Evolutionary conservation across 2,888 invertebrate species (phyloP), one percentile per base, ranked within the genome.

Genomic region (Dolichopus griseipennis): DNA sequence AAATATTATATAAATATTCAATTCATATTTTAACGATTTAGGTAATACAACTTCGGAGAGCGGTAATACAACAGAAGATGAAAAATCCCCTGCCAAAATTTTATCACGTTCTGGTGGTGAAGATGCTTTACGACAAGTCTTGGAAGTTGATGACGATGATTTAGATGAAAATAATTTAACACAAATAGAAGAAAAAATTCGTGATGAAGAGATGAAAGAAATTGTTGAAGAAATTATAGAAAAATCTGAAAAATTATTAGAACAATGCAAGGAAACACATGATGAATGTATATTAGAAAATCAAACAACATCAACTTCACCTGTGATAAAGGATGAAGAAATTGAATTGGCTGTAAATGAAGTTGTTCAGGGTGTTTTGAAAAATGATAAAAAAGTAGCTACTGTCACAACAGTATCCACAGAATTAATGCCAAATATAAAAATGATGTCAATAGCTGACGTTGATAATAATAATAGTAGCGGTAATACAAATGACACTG

Each of bases 281-380:
- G 79, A 81, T 68, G 78, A 78, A 27, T 65, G 78, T 65, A 63
- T 74, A 15, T 74, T 77, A 20, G 75, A 78, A 68, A 75, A 75
- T 66, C 73, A 78, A 0, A 73, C 73, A 66, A 69, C 68, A 65
- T 71, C 71, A 34, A 72, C 73, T 41, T 82, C 84, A 0, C 81
- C 83, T 0, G 82, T 84, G 12, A 79, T 84, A 1, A 83, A 84
- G 72, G 84, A 85, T 70, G 84, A 84, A 73, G 85, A 84, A 76
- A 82, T 84, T 66, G 82, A 83, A 72, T 79, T 84, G 74, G 84
- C 84, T 12, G 81, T 83, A 64, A 83, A 82, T 70, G 84, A 85
- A 75, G 83, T 84, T 69, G 83, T 83, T n/a, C 82, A 82, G 75
- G 81, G 81, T 69, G 82, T 83, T 18, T 78, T 78, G n/a, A 83